phyloP scores from a whole-genome alignment of 2,797 vertebrate genomes.

The Cichlasoma orientale region DNA sequence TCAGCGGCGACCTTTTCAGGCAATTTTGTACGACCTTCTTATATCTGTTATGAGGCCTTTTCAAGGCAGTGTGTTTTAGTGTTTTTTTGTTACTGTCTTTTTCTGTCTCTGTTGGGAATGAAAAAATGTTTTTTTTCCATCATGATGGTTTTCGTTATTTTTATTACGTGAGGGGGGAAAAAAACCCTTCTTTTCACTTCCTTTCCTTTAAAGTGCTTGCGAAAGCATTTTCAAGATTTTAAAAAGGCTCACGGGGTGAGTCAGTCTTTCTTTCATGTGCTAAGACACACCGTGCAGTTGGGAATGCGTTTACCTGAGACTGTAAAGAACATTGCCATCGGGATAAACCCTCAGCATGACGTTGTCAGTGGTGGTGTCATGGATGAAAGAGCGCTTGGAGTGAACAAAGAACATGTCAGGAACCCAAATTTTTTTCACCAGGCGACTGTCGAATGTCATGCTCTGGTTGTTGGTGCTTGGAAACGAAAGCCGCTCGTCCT shows the following conservation, averaged over 20 bases:
- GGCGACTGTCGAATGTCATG: conserved; percentile 97
- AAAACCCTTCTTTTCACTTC: background rate
- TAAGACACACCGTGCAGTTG: background rate
- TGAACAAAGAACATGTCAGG: conserved; percentile 99
- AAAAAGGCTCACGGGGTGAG: background rate
- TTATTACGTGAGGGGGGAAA: background rate
- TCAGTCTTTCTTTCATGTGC: background rate
- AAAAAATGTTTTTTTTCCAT: background rate
- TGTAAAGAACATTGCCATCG: conserved; percentile 96
- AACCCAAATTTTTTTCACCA: conserved; percentile 99
- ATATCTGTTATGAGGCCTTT: background rate
- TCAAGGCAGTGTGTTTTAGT: background rate
- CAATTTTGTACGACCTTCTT: background rate
- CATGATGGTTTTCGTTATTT: background rate
- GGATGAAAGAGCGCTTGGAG: conserved; percentile 97
- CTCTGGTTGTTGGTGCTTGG: conserved; percentile 97
- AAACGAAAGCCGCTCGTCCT: conserved; percentile 93
- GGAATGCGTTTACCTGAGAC: conserved; percentile 86
- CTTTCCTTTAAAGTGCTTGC: background rate
- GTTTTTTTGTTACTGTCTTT: background rate
- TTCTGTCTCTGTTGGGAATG: background rate
- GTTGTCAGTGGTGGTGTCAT: conserved; percentile 97
- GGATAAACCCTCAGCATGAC: conserved; percentile 97
- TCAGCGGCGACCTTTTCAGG: background rate
- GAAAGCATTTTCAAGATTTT: background rate